Conservation (phyloP, 2,797 vertebrate species). For the Psittacula echo region DNA sequence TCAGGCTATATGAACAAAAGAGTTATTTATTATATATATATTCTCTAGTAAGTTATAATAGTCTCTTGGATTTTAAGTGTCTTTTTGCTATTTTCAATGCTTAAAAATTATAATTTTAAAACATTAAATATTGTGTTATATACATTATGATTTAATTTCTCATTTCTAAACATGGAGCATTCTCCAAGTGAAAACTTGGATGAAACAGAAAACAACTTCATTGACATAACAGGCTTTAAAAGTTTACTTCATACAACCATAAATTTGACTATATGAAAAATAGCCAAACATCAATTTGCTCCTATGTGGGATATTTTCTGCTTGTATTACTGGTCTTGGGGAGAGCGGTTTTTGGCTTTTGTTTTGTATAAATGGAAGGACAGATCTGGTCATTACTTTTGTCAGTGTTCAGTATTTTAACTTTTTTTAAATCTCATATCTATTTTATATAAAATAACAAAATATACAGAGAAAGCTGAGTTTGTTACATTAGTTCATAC, state of each 20-base stretch:
- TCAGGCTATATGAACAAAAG: conserved; percentile 79
- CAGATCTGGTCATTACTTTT: conserved; percentile 72
- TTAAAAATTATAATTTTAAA: conserved; percentile 87
- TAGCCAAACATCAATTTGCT: conserved; percentile 76
- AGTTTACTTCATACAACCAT: conserved; percentile 73
- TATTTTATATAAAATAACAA: conserved; percentile 92
- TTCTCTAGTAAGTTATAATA: conserved; percentile 82
- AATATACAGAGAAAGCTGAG: conserved; percentile 92
- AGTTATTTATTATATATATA: conserved; percentile 81
- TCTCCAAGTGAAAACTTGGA: conserved; percentile 74
- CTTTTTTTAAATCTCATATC: conserved; percentile 76
- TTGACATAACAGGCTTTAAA: conserved; percentile 74
- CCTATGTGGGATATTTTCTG: conserved; percentile 70
- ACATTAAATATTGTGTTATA: conserved; percentile 82
- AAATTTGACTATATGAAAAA: conserved; percentile 78
- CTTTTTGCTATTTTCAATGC: conserved; percentile 81
- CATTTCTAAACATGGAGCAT: conserved; percentile 73
- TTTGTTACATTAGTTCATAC: conserved; percentile 89
- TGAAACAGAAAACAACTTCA: conserved; percentile 71
- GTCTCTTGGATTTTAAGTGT: conserved; percentile 80
- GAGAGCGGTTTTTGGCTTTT: conserved; percentile 27
- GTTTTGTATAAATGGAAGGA: conserved; percentile 69
- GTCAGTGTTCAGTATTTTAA: conserved; percentile 76
- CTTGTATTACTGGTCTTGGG: conserved; percentile 34
- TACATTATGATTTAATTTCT: conserved; percentile 77